A percentile compares a stretch with the other conserved stretches of the same genome.
Conservation (phyloP, 2,797 vertebrate species). For the Hephaestus fuliginosus region DNA sequence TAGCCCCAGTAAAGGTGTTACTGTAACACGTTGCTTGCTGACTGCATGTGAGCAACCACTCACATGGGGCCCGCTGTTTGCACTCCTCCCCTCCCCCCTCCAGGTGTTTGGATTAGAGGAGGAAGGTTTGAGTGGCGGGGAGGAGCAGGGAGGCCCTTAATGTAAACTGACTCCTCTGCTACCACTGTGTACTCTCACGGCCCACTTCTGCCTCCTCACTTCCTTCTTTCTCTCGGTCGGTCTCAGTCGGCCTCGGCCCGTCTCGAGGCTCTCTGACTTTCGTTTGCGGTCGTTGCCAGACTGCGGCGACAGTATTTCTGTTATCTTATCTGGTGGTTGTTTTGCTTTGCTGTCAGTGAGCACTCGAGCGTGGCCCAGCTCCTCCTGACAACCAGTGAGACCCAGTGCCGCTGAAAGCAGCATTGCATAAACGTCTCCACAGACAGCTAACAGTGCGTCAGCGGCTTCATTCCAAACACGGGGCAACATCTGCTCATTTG, state of each 20-base stretch:
- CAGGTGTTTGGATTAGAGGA: slow-evolving; percentile 82
- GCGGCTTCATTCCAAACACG: slow-evolving; percentile 7
- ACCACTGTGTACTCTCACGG: slow-evolving; percentile 57
- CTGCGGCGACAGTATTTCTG: neutral
- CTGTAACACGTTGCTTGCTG: slow-evolving; percentile 82
- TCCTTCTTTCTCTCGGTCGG: slow-evolving; percentile 1
- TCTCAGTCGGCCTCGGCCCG: neutral
- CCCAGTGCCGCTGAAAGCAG: neutral
- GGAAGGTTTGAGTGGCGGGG: slow-evolving; percentile 62
- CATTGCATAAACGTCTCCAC: slow-evolving; percentile 5
- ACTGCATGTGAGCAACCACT: slow-evolving; percentile 84
- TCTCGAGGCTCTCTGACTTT: slow-evolving; percentile 28
- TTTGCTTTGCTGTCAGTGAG: neutral
- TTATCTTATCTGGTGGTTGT: neutral
- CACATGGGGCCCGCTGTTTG: slow-evolving; percentile 77
- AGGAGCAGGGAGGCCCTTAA: slow-evolving; percentile 61
- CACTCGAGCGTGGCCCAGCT: neutral
- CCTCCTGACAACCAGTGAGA: slow-evolving; percentile 3
- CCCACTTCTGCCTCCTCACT: slow-evolving; percentile 46
- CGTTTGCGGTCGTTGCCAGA: neutral
- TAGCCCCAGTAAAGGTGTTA: slow-evolving; percentile 80
- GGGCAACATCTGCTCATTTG: slow-evolving; percentile 1
- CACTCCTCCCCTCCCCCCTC: slow-evolving; percentile 27
- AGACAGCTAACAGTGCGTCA: neutral
- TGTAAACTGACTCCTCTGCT: slow-evolving; percentile 70